These are phyloP conservation scores for Dynastes maya DNA, from an alignment of 2,888 invertebrate genomes.

Conservation along the genomic window DNA sequence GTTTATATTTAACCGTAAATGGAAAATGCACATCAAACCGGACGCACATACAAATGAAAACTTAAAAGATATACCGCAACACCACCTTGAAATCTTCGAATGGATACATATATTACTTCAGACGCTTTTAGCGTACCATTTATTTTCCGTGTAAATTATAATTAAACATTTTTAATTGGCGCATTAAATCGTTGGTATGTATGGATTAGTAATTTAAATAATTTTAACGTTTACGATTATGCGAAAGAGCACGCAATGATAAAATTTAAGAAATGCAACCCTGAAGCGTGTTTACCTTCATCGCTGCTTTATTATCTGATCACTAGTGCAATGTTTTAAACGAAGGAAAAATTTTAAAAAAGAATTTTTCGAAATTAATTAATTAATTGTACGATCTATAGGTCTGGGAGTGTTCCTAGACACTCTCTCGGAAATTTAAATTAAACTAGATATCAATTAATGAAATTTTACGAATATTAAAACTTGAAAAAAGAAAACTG, in stretches of 20 bases:
- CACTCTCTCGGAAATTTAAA: too few species aligned
- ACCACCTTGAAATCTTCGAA: constrained; percentile 27
- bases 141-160: constrained; percentile 13
- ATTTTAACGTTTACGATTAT: neutral
- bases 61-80: constrained; percentile 10
- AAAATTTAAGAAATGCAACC: constrained; percentile 24
- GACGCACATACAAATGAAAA: constrained; percentile 7
- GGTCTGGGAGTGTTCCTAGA: too few species aligned
- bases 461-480: too few species aligned
- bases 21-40: constrained; percentile 23
- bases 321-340: too few species aligned
- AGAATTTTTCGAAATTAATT: too few species aligned
- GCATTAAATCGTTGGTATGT: constrained; percentile 3
- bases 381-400: too few species aligned
- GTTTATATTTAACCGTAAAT: neutral
- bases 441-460: too few species aligned
- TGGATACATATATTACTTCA: neutral
- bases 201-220: neutral
- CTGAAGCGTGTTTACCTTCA: constrained; percentile 8
- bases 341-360: too few species aligned
- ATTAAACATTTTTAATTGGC: neutral
- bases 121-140: neutral
- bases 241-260: neutral
- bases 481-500: too few species aligned
- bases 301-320: neutral